Conservation (phyloP, 2,113 vertebrate genomes). For the Oncorhynchus kisutch region DNA sequence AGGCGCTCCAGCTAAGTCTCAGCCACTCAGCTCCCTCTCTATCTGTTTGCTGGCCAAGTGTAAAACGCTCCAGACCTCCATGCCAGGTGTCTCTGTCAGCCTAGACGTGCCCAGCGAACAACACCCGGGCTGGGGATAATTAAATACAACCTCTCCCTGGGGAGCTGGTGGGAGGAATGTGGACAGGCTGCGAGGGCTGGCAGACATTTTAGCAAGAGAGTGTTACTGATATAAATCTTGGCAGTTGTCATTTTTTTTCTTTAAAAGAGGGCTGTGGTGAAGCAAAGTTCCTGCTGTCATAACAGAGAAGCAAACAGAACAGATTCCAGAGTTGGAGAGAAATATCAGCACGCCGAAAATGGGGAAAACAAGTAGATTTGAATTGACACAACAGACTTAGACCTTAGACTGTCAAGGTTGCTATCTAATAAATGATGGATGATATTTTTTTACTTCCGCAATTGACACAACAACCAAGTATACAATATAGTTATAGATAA, state of each 20-base stretch:
- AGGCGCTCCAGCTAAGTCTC: slow-evolving; percentile 5
- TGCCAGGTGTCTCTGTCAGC: slow-evolving; percentile 12
- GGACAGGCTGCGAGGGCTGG: slow-evolving; percentile 20
- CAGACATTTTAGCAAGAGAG: slow-evolving; percentile 29
- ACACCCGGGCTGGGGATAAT: slow-evolving; percentile 30
- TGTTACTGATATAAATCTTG: slow-evolving; percentile 35
- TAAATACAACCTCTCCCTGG: slow-evolving; percentile 12
- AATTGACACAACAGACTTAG: slow-evolving; percentile 9
- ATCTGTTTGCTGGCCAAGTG: slow-evolving; percentile 10
- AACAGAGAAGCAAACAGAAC: neutral
- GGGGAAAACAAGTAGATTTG: neutral
- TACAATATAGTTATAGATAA: too few species aligned
- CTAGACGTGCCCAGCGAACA: slow-evolving; percentile 16
- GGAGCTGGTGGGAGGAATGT: slow-evolving; percentile 21
- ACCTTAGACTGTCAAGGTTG: neutral
- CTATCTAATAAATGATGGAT: slow-evolving; percentile 8
- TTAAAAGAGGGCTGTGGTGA: slow-evolving; percentile 9
- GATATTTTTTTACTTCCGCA: slow-evolving; percentile 1
- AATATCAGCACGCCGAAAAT: neutral
- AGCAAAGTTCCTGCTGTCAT: slow-evolving; percentile 15
- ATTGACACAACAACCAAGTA: slow-evolving; percentile 13
- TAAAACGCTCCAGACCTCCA: slow-evolving; percentile 21
- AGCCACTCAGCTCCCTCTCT: slow-evolving; percentile 3
- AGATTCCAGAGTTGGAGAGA: neutral
- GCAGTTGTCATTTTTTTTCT: slow-evolving; percentile 7